Base-by-base conservation (phyloP, 1,140 invertebrate genomes). In the Scaptodrosophila lebanonensis region DNA sequence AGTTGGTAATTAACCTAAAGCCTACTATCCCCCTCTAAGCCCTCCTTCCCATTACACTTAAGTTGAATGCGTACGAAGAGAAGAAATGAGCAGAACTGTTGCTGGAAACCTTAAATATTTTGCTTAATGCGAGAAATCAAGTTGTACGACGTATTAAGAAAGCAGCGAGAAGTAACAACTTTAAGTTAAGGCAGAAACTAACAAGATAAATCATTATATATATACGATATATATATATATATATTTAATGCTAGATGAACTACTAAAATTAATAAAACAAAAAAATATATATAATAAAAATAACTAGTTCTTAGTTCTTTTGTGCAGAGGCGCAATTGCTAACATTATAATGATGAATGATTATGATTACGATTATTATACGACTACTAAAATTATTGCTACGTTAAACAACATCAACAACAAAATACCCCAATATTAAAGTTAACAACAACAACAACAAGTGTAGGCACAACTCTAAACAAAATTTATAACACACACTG, bases 161-260 rank as follows among this genome's bases (percentile, higher is more conserved):
- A 47, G 61, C 30, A 64, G 45, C 29, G 50, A 56, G 11, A 63
- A 76, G 67, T 71, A 76, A 67, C 57, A 40, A 75, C 45, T 52
- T 33, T 48, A 53, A 27, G 44, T 58, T 32, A 63, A 40, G 61
- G 44, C 45, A 68, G 45, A 50, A 60, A 59, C 47, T 30, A 63
- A 56, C 39, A 39, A 42, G 59, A 59, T 29, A 49, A 25, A 25
- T 25, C 3, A 53, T 36, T 50, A 71, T 60, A 77, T 54, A 72
- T 59, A n/a, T n/a, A n/a, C n/a, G n/a, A n/a, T 60, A 67, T 58
- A 51, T 45, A 43, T 29, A 62, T 68, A 68, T 75, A 68, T 79
- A 79, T 82, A 82, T 79, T 82, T 82, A 82, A 82, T 82, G 75
- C 66, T 79, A 79, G 73, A 82, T 82, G 75, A 79, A 73, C 73